These are phyloP conservation scores for Stramonita haemastoma DNA, from an alignment of 2,888 invertebrate genomes.

Conservation along the genomic window DNA sequence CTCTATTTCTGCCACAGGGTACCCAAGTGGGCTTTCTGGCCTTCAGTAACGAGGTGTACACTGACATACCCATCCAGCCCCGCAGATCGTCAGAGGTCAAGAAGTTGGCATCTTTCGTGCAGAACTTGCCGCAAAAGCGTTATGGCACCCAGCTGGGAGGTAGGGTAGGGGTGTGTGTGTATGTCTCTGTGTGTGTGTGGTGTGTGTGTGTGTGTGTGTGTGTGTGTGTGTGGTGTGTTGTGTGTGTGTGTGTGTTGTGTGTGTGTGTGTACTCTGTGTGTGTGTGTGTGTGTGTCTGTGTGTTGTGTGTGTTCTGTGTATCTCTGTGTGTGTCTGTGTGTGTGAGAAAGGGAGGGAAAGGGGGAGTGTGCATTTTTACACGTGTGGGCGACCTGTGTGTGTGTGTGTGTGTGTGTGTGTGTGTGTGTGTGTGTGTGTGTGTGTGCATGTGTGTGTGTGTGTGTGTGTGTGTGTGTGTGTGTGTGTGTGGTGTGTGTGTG, in stretches of 20 bases:
- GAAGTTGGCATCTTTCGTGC: constrained; percentile 5
- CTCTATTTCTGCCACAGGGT: background rate
- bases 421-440: background rate
- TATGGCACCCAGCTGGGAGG: constrained; percentile 31
- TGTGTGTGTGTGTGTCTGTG: background rate
- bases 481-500: background rate
- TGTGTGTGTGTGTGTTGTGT: background rate
- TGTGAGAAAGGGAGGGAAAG: background rate
- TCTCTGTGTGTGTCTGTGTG: background rate
- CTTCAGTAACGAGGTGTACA: constrained; percentile 40
- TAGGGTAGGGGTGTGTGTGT: background rate
- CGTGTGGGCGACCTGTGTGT: too few species aligned
- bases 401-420: background rate
- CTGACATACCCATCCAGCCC: constrained; percentile 21
- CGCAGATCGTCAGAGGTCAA: constrained; percentile 7
- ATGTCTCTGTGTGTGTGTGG: background rate
- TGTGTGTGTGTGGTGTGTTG: background rate
- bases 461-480: background rate
- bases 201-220: background rate
- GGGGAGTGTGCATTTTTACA: too few species aligned
- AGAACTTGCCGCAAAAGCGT: constrained; percentile 29
- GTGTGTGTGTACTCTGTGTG: background rate
- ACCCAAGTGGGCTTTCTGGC: constrained; percentile 40
- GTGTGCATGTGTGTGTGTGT: background rate
- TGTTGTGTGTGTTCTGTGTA: background rate